phyloP scores from a whole-genome alignment of 1,140 invertebrate species.

The Caenorhabditis brenneri region DNA sequence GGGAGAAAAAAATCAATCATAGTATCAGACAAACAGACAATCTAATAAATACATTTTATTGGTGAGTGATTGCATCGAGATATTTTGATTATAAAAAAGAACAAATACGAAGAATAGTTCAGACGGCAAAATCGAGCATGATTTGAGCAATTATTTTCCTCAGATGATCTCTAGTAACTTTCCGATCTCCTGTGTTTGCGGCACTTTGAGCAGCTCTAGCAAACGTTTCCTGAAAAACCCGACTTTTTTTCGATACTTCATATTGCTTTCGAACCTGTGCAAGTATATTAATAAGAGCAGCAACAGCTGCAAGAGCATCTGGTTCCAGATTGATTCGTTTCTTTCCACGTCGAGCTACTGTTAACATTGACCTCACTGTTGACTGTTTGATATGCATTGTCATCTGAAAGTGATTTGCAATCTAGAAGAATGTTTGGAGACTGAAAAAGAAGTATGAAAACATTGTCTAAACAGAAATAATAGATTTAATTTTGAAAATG shows the following conservation, averaged over 20 bases:
- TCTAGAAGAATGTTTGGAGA: not conserved
- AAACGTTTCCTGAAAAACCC: not conserved
- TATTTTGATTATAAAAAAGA: not conserved
- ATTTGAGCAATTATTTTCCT: not conserved
- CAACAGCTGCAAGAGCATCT: not conserved
- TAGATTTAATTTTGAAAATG: too few species aligned
- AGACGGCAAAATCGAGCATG: constrained; percentile 20
- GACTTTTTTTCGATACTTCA: not conserved
- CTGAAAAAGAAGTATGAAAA: not conserved
- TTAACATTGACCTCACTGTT: constrained; percentile 2
- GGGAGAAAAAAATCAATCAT: too few species aligned
- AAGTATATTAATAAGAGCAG: constrained; percentile 13
- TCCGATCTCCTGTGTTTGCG: not conserved
- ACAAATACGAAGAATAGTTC: not conserved
- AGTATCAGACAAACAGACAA: too few species aligned
- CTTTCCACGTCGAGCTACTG: not conserved
- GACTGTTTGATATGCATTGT: constrained; percentile 26
- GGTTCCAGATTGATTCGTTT: constrained; percentile 5
- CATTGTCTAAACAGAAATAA: too few species aligned
- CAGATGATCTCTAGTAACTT: constrained; percentile 12
- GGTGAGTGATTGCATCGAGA: not conserved
- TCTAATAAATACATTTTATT: too few species aligned
- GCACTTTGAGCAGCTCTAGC: not conserved
- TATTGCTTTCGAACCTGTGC: constrained; percentile 1
- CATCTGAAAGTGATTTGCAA: not conserved